Evolutionary conservation across 2,888 invertebrate species (phyloP).

Genomic region (Acanthosoma haemorrhoidale): DNA sequence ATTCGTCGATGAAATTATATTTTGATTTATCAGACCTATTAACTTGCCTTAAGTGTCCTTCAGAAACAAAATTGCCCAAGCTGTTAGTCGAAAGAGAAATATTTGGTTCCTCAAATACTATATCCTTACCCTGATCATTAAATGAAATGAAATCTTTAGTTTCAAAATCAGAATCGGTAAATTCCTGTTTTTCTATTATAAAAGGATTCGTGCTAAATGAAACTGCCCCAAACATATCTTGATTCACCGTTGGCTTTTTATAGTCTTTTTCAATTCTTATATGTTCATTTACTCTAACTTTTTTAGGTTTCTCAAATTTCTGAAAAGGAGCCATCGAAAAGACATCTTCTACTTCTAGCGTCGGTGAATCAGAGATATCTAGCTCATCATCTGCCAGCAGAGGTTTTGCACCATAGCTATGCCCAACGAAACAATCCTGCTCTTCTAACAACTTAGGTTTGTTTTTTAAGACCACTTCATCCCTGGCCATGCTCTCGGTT

Average conservation of each 20-base stretch:
- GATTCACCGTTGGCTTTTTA: conserved; percentile 47
- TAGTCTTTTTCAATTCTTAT: conserved; percentile 43
- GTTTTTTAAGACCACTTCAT: conserved; percentile 46
- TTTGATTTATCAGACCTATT: conserved; percentile 33
- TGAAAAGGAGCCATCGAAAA: conserved; percentile 66
- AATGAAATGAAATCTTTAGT: conserved; percentile 35
- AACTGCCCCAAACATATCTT: conserved; percentile 41
- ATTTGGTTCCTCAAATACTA: conserved; percentile 4
- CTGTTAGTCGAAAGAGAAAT: background rate
- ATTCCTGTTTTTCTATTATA: conserved; percentile 31
- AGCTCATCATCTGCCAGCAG: conserved; percentile 70
- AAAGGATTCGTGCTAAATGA: conserved; percentile 40
- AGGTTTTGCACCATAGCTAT: conserved; percentile 70
- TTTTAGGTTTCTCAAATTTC: conserved; percentile 38
- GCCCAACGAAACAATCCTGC: conserved; percentile 58
- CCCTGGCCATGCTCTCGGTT: conserved; percentile 58
- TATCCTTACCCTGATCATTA: conserved; percentile 7
- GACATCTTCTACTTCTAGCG: conserved; percentile 51
- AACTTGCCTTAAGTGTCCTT: background rate
- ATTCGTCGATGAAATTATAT: conserved; percentile 49
- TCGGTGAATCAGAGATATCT: conserved; percentile 52
- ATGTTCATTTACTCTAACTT: conserved; percentile 16
- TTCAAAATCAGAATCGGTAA: conserved; percentile 38
- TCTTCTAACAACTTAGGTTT: conserved; percentile 47
- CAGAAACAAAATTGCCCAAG: conserved; percentile 17